Percentiles rank a stretch among this genome's conserved stretches.
Conservation (phyloP, 2,797 vertebrate species). For the Poeciliopsis turneri region DNA sequence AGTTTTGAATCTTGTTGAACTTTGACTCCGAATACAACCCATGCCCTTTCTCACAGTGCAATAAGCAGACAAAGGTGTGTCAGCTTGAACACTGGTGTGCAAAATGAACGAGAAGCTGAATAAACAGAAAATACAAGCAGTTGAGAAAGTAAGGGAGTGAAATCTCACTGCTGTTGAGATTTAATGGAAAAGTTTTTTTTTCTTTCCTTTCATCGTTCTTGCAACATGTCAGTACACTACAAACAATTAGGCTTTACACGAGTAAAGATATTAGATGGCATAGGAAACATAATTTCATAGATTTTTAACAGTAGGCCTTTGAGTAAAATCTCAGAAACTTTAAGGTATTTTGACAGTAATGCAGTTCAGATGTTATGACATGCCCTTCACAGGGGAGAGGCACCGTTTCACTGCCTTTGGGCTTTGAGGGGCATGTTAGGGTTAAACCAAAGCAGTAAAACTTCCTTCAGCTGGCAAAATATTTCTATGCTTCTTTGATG, state of each 20-base stretch:
- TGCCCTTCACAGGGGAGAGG: conserved; percentile 1
- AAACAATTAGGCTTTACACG: neutral
- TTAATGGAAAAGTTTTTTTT: neutral
- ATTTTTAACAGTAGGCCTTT: conserved; percentile 1
- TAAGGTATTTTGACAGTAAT: conserved; percentile 4
- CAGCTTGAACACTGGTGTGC: neutral
- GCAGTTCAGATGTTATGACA: conserved; percentile 7
- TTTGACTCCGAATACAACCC: neutral
- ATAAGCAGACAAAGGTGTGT: neutral
- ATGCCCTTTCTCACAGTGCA: neutral
- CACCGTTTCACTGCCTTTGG: neutral
- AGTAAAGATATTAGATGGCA: neutral
- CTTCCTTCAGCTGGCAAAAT: conserved; percentile 3
- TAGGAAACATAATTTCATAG: neutral
- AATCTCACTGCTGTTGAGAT: neutral
- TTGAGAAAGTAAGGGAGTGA: neutral
- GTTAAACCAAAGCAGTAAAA: neutral
- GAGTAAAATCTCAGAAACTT: conserved; percentile 1
- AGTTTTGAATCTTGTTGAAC: neutral
- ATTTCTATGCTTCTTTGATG: neutral
- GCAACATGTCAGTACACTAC: neutral
- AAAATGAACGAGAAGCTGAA: neutral
- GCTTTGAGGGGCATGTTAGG: neutral
- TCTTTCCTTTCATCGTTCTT: neutral
- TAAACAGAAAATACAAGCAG: neutral